Conservation (phyloP, 2,113 vertebrate genomes). For the Erinaceus europaeus region DNA sequence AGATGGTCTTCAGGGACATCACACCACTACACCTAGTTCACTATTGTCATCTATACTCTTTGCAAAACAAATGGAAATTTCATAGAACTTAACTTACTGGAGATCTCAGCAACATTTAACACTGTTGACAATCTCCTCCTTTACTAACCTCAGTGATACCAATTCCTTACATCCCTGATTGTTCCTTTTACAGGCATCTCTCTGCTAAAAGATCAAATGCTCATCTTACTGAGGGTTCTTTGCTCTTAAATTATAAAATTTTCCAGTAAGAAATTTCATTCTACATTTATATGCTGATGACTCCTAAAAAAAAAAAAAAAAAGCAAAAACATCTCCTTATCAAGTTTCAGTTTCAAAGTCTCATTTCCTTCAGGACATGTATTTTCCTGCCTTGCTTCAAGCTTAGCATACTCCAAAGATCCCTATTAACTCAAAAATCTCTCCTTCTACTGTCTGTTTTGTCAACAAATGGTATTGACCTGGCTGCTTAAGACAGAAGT, state of each 20-base stretch:
- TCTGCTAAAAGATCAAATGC: constrained; percentile 32
- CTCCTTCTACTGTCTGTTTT: background rate
- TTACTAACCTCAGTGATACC: constrained; percentile 4
- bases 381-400: constrained; percentile 4
- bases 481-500: background rate
- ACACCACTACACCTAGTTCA: background rate
- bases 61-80: constrained; percentile 10
- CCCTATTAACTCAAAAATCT: background rate
- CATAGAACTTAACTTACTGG: background rate
- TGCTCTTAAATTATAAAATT: constrained; percentile 7
- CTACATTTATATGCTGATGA: constrained; percentile 17
- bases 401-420: background rate
- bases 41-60: background rate
- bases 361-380: background rate
- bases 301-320: background rate
- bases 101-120: constrained; percentile 5
- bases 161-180: background rate
- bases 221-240: constrained; percentile 17
- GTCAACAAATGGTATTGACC: background rate
- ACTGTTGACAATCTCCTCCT: background rate
- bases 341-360: constrained; percentile 11
- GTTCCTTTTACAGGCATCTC: background rate
- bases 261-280: background rate
- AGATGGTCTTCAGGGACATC: background rate
- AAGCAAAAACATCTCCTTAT: too few relatives aligned